Conservation (phyloP, 2,113 vertebrate genomes). For the Nymphicus hollandicus region DNA sequence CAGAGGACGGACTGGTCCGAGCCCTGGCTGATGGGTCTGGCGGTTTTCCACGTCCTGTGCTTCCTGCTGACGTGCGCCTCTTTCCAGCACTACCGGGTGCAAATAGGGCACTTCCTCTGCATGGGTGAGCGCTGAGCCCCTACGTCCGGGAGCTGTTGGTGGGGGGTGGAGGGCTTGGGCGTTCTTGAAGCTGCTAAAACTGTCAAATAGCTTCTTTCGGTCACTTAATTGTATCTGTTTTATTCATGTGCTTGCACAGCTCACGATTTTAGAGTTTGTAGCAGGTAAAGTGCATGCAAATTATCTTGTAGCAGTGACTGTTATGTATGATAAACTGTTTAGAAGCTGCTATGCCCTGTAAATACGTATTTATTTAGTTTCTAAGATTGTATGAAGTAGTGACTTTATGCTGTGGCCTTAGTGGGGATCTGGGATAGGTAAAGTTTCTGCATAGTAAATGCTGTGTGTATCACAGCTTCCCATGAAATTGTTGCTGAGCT, state of each 20-base stretch:
- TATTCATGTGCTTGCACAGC: background rate
- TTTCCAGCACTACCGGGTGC: conserved; percentile 80
- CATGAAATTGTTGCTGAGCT: background rate
- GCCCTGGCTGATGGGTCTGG: conserved; percentile 85
- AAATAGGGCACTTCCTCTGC: conserved; percentile 87
- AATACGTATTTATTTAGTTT: accelerated
- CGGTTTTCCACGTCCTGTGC: conserved; percentile 84
- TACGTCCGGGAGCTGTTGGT: accelerated
- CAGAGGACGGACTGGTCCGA: conserved; percentile 91
- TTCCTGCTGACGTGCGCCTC: conserved; percentile 81
- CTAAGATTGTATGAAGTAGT: background rate
- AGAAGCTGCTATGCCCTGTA: background rate
- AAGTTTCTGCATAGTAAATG: background rate
- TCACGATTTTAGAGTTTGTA: accelerated
- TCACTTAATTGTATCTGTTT: background rate
- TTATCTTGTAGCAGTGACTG: accelerated
- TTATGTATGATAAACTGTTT: accelerated
- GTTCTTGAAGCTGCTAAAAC: accelerated
- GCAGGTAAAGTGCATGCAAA: accelerated
- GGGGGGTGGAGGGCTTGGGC: background rate
- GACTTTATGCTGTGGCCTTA: background rate
- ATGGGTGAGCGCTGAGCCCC: conserved; percentile 76
- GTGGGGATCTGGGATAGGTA: background rate
- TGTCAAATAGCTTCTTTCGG: background rate
- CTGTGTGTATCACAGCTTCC: background rate